Evolutionary conservation across 2,888 invertebrate species (phyloP), one percentile per base, ranked within the genome.

Genomic region (Fragum sueziense): DNA sequence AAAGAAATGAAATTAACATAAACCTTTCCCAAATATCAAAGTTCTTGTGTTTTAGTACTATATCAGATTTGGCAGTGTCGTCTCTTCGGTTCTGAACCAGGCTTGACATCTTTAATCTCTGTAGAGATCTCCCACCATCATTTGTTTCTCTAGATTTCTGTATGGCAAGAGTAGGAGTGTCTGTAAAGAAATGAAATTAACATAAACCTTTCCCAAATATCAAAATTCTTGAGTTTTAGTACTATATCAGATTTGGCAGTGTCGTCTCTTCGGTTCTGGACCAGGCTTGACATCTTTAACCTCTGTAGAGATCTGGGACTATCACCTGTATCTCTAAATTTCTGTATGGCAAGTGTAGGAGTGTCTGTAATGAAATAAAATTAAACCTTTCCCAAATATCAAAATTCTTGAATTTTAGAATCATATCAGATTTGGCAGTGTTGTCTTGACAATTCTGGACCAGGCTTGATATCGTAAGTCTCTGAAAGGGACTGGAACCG

Each of bases 161-260:
- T 2, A 61, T 25, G 2, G 61, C 31, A 31, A 61, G 14, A n/a
- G 61, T 29, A 14, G 61, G 61, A 22, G 61, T 61, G 25, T 61
- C 61, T 61, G 54, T n/a, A 61, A 61, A 27, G 31, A 14, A 61
- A 61, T 11, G 31, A 2, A 29, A 59, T 20, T n/a, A n/a, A n/a
- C n/a, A n/a, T 27, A 22, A 54, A 41, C 17, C n/a, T n/a, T n/a
- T n/a, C n/a, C n/a, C n/a, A n/a, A n/a, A n/a, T n/a, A n/a, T n/a
- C n/a, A n/a, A n/a, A n/a, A n/a, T n/a, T n/a, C n/a, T n/a, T n/a
- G n/a, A n/a, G n/a, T n/a, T 14, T 27, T 14, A 29, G 57, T 61
- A 74, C 79, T 14, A 70, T 59, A 29, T 79, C 79, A n/a, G 79
- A 79, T 70, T 70, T 74, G 7, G 76, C 54, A 34, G 11, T 14